These are phyloP conservation scores for Stichopus chloronotus DNA, from an alignment of 35 echinoderm and acorn worm species.

Conservation along the genomic window DNA sequence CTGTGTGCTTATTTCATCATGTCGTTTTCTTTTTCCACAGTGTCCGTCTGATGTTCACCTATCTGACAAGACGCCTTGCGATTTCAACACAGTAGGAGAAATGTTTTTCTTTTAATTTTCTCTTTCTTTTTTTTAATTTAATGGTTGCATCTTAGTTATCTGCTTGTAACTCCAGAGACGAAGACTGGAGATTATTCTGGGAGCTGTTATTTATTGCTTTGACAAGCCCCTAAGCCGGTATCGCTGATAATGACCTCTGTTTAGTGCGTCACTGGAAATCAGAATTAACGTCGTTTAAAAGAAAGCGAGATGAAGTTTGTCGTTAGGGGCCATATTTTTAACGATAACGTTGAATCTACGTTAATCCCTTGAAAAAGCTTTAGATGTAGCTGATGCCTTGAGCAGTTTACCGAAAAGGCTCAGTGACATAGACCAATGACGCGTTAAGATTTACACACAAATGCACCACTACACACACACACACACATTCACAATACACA, in stretches of 20 bases:
- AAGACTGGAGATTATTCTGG: neutral
- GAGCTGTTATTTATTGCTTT: constrained; percentile 8
- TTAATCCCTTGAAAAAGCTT: neutral
- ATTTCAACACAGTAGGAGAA: constrained; percentile 14
- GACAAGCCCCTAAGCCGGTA: neutral
- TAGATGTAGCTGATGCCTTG: neutral
- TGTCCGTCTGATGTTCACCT: constrained; percentile 23
- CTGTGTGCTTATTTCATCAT: too few species aligned
- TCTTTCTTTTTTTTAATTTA: neutral
- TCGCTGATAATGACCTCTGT: neutral
- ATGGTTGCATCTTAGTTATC: neutral
- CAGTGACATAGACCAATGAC: too few species aligned
- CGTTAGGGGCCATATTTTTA: neutral
- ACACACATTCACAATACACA: too few species aligned
- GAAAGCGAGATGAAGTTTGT: neutral
- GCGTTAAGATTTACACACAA: too few species aligned
- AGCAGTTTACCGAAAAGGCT: too few species aligned
- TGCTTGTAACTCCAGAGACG: neutral
- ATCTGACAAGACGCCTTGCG: constrained; percentile 21
- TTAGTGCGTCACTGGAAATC: neutral
- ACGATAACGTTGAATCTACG: neutral
- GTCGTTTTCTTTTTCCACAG: neutral
- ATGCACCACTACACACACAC: too few species aligned
- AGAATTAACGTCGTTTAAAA: neutral
- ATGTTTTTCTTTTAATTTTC: neutral